Percentiles rank a stretch among this genome's conserved stretches.
Evolutionary conservation across 2,888 invertebrate species (phyloP).

Genomic region (Saturnia japonica): DNA sequence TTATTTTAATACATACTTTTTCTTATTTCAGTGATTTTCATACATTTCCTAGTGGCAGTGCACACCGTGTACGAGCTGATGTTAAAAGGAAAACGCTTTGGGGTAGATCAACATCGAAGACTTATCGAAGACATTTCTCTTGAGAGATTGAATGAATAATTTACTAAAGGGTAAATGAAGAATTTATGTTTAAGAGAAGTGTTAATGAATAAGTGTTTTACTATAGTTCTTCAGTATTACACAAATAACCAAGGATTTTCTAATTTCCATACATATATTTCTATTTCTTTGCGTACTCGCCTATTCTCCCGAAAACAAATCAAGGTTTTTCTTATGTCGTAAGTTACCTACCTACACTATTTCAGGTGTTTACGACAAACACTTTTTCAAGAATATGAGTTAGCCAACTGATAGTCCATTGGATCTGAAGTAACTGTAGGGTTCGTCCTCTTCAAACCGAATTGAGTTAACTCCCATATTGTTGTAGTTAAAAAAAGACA

Average conservation of each 20-base stretch:
- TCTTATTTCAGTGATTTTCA: constrained; percentile 43
- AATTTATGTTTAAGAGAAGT: background rate
- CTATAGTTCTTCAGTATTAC: background rate
- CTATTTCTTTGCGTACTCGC: background rate
- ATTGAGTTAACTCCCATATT: no score
- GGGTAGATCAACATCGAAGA: constrained; percentile 16
- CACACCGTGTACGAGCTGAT: constrained; percentile 45
- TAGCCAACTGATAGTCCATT: background rate
- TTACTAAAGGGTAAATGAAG: background rate
- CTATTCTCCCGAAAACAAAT: background rate
- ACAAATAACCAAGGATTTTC: background rate
- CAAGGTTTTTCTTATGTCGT: no score
- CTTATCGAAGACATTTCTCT: constrained; percentile 31
- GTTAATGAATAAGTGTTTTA: background rate
- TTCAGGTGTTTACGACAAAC: background rate
- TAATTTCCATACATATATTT: background rate
- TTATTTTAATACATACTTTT: background rate
- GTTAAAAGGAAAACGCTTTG: constrained; percentile 33
- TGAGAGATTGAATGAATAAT: constrained; percentile 17
- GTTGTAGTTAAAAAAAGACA: no score
- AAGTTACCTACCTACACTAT: no score
- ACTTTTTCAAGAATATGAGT: background rate
- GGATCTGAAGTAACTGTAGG: background rate
- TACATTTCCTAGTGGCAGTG: constrained; percentile 41
- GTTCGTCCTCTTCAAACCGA: background rate